phyloP scores from a whole-genome alignment of 2,797 vertebrate species.

The Dendrocincla tyrannina region DNA sequence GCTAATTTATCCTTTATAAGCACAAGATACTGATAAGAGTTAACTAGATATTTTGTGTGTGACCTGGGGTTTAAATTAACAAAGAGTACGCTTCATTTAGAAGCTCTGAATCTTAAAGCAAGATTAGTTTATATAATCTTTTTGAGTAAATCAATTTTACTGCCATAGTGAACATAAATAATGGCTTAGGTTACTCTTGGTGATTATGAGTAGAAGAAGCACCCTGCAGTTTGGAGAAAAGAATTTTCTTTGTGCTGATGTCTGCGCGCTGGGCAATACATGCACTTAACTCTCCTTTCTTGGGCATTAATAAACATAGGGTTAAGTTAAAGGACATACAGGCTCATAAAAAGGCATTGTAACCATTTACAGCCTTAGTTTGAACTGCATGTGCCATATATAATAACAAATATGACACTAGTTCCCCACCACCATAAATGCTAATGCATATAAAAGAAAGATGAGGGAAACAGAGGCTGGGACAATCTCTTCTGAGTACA shows the following conservation, averaged over 20 bases:
- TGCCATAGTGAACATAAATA: neutral
- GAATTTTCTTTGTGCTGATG: neutral
- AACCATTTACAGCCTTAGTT: neutral
- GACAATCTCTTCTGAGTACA: neutral
- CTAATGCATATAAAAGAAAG: neutral
- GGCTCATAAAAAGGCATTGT: neutral
- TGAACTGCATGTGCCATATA: neutral
- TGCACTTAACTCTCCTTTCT: neutral
- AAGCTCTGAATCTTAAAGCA: neutral
- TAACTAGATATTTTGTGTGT: neutral
- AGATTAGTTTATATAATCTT: neutral
- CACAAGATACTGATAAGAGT: neutral
- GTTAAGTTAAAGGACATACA: neutral
- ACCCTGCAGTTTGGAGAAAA: neutral
- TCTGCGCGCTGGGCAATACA: neutral
- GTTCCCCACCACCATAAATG: neutral
- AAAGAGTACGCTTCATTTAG: neutral
- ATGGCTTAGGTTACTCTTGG: neutral
- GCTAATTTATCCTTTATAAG: neutral
- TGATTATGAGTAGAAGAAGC: neutral
- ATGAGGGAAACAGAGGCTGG: neutral
- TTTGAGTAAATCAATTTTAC: conserved; percentile 13
- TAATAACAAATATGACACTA: neutral
- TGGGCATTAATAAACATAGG: neutral
- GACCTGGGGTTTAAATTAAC: neutral